Conservation (phyloP, 2,113 vertebrate species). For the Urocolius indicus region DNA sequence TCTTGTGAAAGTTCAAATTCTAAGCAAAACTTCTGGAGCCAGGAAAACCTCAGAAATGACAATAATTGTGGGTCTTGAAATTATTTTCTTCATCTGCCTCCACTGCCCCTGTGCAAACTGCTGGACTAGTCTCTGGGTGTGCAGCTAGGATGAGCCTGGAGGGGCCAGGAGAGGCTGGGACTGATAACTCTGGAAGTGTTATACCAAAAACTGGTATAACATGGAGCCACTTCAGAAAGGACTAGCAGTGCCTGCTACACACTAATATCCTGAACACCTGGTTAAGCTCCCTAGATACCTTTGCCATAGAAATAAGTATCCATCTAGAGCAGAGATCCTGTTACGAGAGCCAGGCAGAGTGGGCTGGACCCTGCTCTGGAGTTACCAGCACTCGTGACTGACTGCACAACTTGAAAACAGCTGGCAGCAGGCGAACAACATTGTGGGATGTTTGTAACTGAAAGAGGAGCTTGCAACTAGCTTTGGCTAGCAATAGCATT, state of each 20-base stretch:
- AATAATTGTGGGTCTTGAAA: not conserved
- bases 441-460: not conserved
- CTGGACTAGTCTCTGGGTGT: not conserved
- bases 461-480: not conserved
- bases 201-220: not conserved
- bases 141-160: not conserved
- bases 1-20: not conserved
- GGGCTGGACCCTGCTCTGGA: not conserved
- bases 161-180: not conserved
- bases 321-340: not conserved
- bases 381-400: fast-evolving
- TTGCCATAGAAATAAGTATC: not conserved
- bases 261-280: not conserved
- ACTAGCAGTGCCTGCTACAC: not conserved
- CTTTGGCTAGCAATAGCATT: not conserved
- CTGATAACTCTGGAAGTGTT: not conserved
- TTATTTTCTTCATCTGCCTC: not conserved
- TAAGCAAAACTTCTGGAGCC: not conserved
- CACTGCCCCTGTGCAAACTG: not conserved
- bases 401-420: not conserved
- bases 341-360: not conserved
- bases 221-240: not conserved
- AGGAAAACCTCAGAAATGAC: not conserved
- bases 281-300: not conserved
- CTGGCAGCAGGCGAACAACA: not conserved